These are phyloP conservation scores for Lithobates sylvaticus DNA, from an alignment of 2,797 vertebrate species.

Conservation along the genomic window DNA sequence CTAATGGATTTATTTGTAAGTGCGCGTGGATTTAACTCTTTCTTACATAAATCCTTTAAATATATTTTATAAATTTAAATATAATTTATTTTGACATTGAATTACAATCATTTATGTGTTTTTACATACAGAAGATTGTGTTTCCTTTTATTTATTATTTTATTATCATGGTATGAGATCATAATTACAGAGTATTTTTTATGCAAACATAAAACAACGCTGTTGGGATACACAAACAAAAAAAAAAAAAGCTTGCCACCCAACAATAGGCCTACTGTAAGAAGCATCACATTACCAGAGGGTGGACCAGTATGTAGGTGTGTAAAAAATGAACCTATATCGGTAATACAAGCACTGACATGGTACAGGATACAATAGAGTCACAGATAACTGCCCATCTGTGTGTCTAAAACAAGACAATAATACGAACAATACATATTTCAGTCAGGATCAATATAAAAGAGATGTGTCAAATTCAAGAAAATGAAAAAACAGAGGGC, in stretches of 20 bases:
- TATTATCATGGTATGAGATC: conserved; percentile 1
- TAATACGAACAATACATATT: too few species aligned
- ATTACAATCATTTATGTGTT: background rate
- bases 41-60: background rate
- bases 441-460: background rate
- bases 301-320: conserved; percentile 34
- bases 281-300: background rate
- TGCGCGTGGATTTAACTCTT: background rate
- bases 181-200: conserved; percentile 14
- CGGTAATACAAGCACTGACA: conserved; percentile 26
- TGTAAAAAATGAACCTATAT: conserved; percentile 8
- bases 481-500: too few species aligned
- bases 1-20: conserved; percentile 19
- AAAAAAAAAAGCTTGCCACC: background rate
- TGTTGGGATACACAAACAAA: conserved; percentile 17
- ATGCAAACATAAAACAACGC: conserved; percentile 7
- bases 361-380: background rate
- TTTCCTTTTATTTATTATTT: background rate
- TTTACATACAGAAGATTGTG: conserved; percentile 18
- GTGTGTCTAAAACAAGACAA: too few species aligned
- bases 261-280: conserved; percentile 27
- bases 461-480: too few species aligned
- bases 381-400: background rate
- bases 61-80: background rate
- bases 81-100: background rate